These are phyloP conservation scores for Ciconia boyciana DNA, from an alignment of 2,113 vertebrate genomes.

Conservation along the genomic window DNA sequence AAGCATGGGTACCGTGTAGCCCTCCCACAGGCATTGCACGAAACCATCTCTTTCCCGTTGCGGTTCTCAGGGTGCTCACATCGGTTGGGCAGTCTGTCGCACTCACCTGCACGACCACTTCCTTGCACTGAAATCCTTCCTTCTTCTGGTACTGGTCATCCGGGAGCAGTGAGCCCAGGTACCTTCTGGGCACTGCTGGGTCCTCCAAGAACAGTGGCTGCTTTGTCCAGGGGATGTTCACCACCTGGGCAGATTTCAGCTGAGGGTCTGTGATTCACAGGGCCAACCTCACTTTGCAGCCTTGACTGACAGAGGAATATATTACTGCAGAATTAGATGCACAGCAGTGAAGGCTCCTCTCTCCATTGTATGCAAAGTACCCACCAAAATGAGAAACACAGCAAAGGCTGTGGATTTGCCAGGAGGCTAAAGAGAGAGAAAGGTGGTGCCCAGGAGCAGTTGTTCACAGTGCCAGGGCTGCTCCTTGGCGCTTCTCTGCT, in stretches of 20 bases:
- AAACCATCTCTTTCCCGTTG: not conserved
- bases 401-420: not conserved
- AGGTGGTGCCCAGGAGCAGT: not conserved
- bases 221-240: not conserved
- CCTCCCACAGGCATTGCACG: not conserved
- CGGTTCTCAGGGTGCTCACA: not conserved
- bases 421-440: not conserved
- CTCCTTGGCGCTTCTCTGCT: not conserved
- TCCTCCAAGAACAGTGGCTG: not conserved
- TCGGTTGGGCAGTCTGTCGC: not conserved
- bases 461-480: not conserved
- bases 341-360: not conserved
- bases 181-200: not conserved
- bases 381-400: not conserved
- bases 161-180: not conserved
- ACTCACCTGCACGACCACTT: not conserved
- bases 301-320: not conserved
- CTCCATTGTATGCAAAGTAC: not conserved
- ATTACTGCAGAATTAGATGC: not conserved
- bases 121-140: not conserved
- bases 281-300: not conserved
- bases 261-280: not conserved
- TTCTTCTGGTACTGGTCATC: not conserved
- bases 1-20: not conserved
- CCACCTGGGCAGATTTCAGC: not conserved